Evolutionary conservation across 1,140 invertebrate genomes (phyloP), one percentile per base, ranked within the genome.

Genomic region (Leptinotarsa lineolata): DNA sequence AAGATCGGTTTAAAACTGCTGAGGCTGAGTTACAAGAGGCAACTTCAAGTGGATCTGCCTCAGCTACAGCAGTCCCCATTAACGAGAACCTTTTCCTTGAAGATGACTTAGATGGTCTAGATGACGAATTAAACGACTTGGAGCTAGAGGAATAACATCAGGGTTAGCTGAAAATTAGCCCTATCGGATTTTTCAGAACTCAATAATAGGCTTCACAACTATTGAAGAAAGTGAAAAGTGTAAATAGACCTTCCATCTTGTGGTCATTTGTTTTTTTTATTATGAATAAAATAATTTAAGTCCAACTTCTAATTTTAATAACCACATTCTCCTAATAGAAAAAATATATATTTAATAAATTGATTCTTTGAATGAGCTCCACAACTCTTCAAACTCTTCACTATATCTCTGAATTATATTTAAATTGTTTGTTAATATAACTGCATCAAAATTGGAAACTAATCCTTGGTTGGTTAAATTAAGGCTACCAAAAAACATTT

Each of bases 11-110:
- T 70, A 79, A 79, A 81, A 77, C 81, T 61, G 73, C 84, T 39
- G n/a, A 54, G 15, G 77, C 79, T n/a, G 76, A 78, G 5, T 79
- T 79, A 60, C 79, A 81, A 67, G 82, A 78, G 20, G 79, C 76
- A 75, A 70, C 73, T 74, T 63, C 74, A 72, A 73, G 72, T 85
- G 84, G 80, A n/a, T 66, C 83, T 2, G 75, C 80, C 11, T 85
- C 81, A 39, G 86, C 87, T 72, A 87, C 87, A 72, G 87, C 89
- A 22, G 91, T 90, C 30, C 92, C 94, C 44, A 98, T 99, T 75
- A 97, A 99, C 86, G 96, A 98, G 86, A 95, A 97, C 84, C 89
- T 99, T 4, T 99, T 99, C 87, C 89, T 92, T 46, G 95, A 95
- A 77, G 95, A 95, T 82, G 94, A 96, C 81, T 84, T 94, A 59